These are phyloP conservation scores for Heterocephalus glaber DNA, from an alignment of 2,113 vertebrate genomes.

Conservation along the genomic window DNA sequence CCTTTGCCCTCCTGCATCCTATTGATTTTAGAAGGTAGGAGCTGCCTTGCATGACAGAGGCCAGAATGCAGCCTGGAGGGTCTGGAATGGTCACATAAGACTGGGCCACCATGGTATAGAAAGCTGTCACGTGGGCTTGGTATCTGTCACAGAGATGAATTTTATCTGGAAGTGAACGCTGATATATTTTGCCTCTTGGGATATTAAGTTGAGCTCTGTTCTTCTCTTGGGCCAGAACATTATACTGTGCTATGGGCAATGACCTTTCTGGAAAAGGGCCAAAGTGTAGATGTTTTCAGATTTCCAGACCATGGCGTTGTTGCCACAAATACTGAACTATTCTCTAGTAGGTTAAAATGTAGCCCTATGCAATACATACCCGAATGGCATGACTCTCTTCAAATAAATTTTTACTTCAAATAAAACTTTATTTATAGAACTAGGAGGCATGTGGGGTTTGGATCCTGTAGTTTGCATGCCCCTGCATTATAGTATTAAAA, in stretches of 20 bases:
- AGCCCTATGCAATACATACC: too few relatives aligned
- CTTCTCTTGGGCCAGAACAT: not conserved
- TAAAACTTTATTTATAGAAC: conserved; percentile 18
- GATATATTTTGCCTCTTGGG: not conserved
- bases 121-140: not conserved
- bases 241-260: not conserved
- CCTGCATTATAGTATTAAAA: not conserved
- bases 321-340: not conserved
- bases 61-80: not conserved
- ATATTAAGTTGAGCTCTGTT: not conserved
- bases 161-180: not conserved
- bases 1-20: not conserved
- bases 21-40: not conserved
- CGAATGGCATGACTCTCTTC: not conserved
- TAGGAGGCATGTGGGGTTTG: not conserved
- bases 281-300: not conserved
- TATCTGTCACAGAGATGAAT: fast-evolving
- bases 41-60: not conserved
- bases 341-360: not conserved
- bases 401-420: conserved; percentile 6
- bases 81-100: not conserved
- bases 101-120: fast-evolving
- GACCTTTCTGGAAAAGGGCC: not conserved
- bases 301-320: not conserved
- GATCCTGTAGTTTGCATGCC: fast-evolving